Conservation (phyloP, 2,888 invertebrate genomes). For the Germaria angustata region DNA sequence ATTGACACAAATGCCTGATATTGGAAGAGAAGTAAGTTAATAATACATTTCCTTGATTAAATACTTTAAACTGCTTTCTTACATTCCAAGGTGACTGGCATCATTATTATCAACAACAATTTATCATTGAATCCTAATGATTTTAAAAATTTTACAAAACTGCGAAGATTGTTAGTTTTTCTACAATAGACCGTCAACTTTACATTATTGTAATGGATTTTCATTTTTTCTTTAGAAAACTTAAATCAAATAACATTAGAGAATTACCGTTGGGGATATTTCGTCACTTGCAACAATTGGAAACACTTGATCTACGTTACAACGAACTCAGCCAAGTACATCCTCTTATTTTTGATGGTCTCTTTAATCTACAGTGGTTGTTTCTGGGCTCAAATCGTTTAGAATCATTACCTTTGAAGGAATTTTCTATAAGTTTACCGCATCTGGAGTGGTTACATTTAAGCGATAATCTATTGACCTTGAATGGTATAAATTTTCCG, state of each 20-base stretch:
- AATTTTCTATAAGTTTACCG: constrained; percentile 78
- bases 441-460: constrained; percentile 80
- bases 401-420: constrained; percentile 78
- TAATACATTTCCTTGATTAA: background rate
- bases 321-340: constrained; percentile 77
- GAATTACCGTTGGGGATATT: constrained; percentile 75
- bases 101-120: constrained; percentile 76
- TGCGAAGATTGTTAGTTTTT: constrained; percentile 73
- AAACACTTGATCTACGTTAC: constrained; percentile 75
- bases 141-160: constrained; percentile 71
- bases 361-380: constrained; percentile 80
- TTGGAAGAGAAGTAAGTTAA: constrained; percentile 73
- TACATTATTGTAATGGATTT: background rate
- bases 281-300: constrained; percentile 71
- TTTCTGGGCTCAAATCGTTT: constrained; percentile 81
- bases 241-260: constrained; percentile 79
- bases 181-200: background rate
- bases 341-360: constrained; percentile 78
- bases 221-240: constrained; percentile 70
- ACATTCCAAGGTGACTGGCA: constrained; percentile 72
- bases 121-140: constrained; percentile 73
- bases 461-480: constrained; percentile 80
- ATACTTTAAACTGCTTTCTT: background rate
- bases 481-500: constrained; percentile 80
- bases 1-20: constrained; percentile 71